These are phyloP conservation scores for Periophthalmus modestus DNA, from an alignment of 2,113 vertebrate species.

Conservation along the genomic window DNA sequence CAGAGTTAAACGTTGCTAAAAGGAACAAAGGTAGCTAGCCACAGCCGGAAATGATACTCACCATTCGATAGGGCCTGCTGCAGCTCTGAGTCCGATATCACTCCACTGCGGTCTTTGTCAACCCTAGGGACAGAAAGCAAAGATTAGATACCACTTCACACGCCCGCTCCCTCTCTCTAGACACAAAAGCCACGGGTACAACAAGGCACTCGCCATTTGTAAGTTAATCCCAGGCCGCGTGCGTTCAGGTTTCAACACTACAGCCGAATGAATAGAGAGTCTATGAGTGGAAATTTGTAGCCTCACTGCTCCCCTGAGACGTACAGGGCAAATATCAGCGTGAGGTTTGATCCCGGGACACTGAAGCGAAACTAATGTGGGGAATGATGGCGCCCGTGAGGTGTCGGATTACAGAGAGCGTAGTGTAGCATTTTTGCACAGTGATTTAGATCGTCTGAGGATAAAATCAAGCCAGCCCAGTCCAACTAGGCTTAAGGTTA, in stretches of 20 bases:
- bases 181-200: conserved; percentile 42
- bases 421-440: conserved; percentile 2
- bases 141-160: conserved; percentile 61
- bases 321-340: conserved; percentile 7
- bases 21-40: not conserved
- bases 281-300: conserved; percentile 33
- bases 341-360: conserved; percentile 13
- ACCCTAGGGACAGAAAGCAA: conserved; percentile 79
- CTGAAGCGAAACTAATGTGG: conserved; percentile 34
- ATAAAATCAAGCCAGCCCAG: conserved; percentile 4
- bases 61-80: conserved; percentile 98
- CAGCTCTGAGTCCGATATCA: conserved; percentile 94
- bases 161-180: conserved; percentile 17
- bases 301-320: conserved; percentile 14
- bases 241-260: conserved; percentile 40
- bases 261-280: conserved; percentile 38
- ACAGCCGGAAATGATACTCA: conserved; percentile 61
- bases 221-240: conserved; percentile 38
- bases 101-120: conserved; percentile 93
- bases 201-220: conserved; percentile 22
- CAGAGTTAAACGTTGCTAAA: conserved; percentile 12
- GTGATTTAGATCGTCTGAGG: not conserved
- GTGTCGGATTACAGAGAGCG: not conserved
- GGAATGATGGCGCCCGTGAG: not conserved
- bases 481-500: not conserved